phyloP scores from a whole-genome alignment of 2,113 vertebrate genomes.

The Struthio camelus region DNA sequence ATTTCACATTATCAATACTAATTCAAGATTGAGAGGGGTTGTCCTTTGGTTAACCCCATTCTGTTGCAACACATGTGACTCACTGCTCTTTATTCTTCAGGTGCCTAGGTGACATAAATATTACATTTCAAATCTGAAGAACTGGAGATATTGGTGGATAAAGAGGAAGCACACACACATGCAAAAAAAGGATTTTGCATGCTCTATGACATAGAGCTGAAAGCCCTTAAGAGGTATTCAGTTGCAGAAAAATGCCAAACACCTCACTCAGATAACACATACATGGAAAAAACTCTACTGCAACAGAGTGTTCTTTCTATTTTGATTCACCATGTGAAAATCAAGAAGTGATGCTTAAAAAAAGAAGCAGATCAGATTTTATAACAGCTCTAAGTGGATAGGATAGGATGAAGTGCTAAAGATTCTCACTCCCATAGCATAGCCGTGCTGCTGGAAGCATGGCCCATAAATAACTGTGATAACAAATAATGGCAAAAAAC shows the following conservation, averaged over 20 bases:
- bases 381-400: background rate
- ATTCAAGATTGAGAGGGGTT: background rate
- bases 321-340: background rate
- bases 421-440: background rate
- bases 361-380: background rate
- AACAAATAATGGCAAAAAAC: background rate
- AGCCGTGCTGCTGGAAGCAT: background rate
- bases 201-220: background rate
- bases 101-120: background rate
- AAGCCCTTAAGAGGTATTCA: background rate
- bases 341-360: background rate
- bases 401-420: background rate
- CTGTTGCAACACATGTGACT: background rate
- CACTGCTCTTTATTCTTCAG: background rate
- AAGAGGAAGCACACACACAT: background rate
- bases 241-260: background rate
- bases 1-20: background rate
- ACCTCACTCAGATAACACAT: background rate
- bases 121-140: background rate
- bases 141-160: background rate
- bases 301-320: background rate
- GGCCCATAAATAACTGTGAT: background rate
- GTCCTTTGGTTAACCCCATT: background rate
- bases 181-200: background rate
- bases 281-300: background rate